Base-by-base conservation (phyloP, 2,113 vertebrate genomes). In the Riparia riparia region DNA sequence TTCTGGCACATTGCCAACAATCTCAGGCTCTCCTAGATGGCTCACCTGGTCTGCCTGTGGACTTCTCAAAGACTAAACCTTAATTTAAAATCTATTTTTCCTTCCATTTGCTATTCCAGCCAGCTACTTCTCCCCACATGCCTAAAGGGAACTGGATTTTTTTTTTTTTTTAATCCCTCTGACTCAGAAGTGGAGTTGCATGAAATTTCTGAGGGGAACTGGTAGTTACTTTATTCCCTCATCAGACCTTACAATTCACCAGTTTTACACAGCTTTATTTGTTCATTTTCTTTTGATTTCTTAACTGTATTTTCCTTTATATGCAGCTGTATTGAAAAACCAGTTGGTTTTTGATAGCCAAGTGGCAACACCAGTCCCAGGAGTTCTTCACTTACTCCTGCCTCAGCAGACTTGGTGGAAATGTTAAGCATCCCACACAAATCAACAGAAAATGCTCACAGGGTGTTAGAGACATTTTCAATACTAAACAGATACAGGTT, bases 11-110 rank as follows among this genome's bases (percentile, higher is more conserved):
- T 10, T 1, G 2, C 65, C 69, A 94, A 81, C 37, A 71, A 56
- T 29, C 51, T 92, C 72, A 89, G 56, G 79, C 31, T 49, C 57
- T 83, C 81, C 77, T 72, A 32, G 29, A 66, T 60, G 69, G 73
- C 16, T 90, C 70, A 96, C 89, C 93, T 96, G 84, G 57, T 45
- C 41, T 95, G 86, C 39, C 32, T 44, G 18, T 49, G 26, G 16
- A 53, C 24, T 94, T 85, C 49, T 79, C 20, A 71, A 78, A 91
- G 54, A 73, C 39, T 47, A 7, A 68, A 19, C 14, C 15, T 87
- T 71, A 66, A 71, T 34, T 74, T 50, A 78, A 82, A 68, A 68
- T 21, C 17, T 61, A 34, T 37, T 86, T 89, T 64, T 8, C 34
- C 17, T 64, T 74, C 47, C 3, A 63, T 74, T 63, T 88, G 21